Evolutionary conservation across 2,888 invertebrate genomes (phyloP).

Genomic region (Polyploca ridens): DNA sequence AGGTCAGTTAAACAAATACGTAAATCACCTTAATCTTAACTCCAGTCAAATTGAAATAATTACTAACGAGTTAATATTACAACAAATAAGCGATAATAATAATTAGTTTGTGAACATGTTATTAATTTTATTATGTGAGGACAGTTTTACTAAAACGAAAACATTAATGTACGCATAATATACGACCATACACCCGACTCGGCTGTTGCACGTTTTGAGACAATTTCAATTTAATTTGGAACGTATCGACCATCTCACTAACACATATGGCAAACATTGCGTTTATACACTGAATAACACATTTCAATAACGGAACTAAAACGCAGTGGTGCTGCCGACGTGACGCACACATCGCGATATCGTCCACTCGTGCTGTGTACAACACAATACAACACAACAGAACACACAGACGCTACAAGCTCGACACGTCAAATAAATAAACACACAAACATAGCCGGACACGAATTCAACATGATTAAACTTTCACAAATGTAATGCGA

Average conservation of each 20-base stretch:
- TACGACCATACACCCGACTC: slow-evolving; percentile 51
- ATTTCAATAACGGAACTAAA: slow-evolving; percentile 34
- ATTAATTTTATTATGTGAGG: slow-evolving; percentile 52
- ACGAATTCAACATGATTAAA: slow-evolving; percentile 50
- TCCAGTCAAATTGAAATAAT: slow-evolving; percentile 80
- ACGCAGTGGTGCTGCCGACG: slow-evolving; percentile 39
- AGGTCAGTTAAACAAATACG: slow-evolving; percentile 68
- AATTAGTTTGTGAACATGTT: slow-evolving; percentile 83
- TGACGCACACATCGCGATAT: slow-evolving; percentile 33
- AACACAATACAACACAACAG: neutral
- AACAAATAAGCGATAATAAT: slow-evolving; percentile 73
- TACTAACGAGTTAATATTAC: slow-evolving; percentile 79
- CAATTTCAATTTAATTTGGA: slow-evolving; percentile 60
- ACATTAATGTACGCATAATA: slow-evolving; percentile 46
- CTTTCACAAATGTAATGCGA: slow-evolving; percentile 45
- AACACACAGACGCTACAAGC: slow-evolving; percentile 29
- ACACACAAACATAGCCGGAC: slow-evolving; percentile 35
- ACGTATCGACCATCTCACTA: slow-evolving; percentile 79
- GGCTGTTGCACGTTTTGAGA: slow-evolving; percentile 59
- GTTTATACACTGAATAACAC: slow-evolving; percentile 56
- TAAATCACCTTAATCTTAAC: slow-evolving; percentile 65
- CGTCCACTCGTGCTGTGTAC: slow-evolving; percentile 29
- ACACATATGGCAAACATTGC: slow-evolving; percentile 79
- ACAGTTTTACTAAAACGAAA: slow-evolving; percentile 51
- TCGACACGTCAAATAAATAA: slow-evolving; percentile 44